Percentiles rank a stretch among this genome's conserved stretches.
Conservation (phyloP, 2,888 invertebrate species). For the Ormyrus rosae region DNA sequence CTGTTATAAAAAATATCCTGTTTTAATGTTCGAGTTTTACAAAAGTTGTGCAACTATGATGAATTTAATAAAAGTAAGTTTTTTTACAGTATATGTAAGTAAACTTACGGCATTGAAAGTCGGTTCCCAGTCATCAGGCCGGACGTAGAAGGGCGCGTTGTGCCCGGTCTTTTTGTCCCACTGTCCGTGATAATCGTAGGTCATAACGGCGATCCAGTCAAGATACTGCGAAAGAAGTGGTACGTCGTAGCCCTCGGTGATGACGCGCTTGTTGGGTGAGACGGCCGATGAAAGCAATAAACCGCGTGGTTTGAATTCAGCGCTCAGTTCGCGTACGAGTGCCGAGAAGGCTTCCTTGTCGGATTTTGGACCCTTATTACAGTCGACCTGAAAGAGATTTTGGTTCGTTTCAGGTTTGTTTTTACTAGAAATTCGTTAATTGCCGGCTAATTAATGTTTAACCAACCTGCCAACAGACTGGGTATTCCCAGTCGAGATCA, state of each 20-base stretch:
- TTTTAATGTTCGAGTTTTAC: too few species aligned
- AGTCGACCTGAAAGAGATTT: constrained; percentile 81
- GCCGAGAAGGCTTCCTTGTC: constrained; percentile 88
- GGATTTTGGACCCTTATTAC: constrained; percentile 87
- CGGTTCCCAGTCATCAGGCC: constrained; percentile 84
- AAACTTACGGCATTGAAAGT: constrained; percentile 86
- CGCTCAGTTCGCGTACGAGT: constrained; percentile 85
- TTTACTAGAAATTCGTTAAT: constrained; percentile 1
- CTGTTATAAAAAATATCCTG: too few species aligned
- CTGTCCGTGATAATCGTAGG: constrained; percentile 93
- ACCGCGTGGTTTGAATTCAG: constrained; percentile 84
- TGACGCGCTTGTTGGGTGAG: constrained; percentile 89
- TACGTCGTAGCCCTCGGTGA: constrained; percentile 91
- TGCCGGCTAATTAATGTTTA: not conserved
- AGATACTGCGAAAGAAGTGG: constrained; percentile 85
- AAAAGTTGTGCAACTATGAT: too few species aligned
- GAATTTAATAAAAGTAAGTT: constrained; percentile 1
- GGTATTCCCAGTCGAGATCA: constrained; percentile 96
- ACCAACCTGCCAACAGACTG: constrained; percentile 89
- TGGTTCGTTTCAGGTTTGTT: not conserved
- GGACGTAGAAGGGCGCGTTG: constrained; percentile 90
- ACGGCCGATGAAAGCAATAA: constrained; percentile 89
- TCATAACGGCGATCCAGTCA: constrained; percentile 94
- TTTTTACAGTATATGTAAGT: not conserved
- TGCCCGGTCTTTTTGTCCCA: constrained; percentile 95